Base-by-base conservation (phyloP, 2,797 vertebrate species). In the Microctenopoma lineatum region DNA sequence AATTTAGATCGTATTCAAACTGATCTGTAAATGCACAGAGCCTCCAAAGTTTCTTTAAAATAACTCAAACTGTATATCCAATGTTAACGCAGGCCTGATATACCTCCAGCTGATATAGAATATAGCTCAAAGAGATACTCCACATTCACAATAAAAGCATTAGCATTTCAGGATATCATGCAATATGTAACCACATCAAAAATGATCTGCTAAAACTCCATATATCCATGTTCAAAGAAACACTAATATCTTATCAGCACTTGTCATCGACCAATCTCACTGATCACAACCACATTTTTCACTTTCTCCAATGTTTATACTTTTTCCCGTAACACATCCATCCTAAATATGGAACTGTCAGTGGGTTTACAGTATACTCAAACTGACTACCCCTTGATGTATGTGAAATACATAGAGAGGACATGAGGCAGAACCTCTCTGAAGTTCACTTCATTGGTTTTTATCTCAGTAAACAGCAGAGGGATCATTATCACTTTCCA, bases 371-470 rank as follows among this genome's bases (percentile, higher is more conserved):
- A 55, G 12, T 55, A 1, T 36, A 69, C 4, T 2, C 7, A 51
- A 21, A 26, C 8, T 26, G 16, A 46, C n/a, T 9, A 46, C 44
- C 32, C 7, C 44, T 8, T 46, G 1, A 5, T 99, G 93, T 99
- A 99, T 87, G 98, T 99, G 91, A 99, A 99, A 93, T 98, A 98
- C 97, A 98, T 98, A 96, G 97, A 99, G 82, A 99, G 95, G 70
- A 99, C 98, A 1, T 99, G 97, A 89, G 97, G 99, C 7, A 97
- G 97, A 63, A 99, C 98, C 93, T 98, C 98, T 92, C 98, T 94
- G 91, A 99, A 99, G 94, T 98, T 99, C 72, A 99, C 98, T 90
- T 99, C 97, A 38, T 98, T 99, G 73, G 97, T 99, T 96, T 99
- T 97, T 27, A 99, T 99, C 88, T 99, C 98, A 66, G 98, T 97